Conservation (phyloP, 2,797 vertebrate genomes). For the Ctenosaura bakeri region DNA sequence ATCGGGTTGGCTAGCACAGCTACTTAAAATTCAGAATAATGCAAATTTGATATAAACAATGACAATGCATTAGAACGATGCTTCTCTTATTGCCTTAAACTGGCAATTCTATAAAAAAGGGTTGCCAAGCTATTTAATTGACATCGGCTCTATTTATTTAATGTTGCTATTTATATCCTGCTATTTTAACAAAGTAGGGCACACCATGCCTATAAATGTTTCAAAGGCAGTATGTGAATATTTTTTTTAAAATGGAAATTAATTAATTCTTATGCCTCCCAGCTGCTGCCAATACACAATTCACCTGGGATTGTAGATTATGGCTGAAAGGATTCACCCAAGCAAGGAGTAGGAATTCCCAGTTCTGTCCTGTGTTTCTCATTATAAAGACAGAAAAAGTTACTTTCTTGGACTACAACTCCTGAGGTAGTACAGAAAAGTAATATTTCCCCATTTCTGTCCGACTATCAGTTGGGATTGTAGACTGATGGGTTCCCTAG, state of each 20-base stretch:
- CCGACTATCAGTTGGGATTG: neutral
- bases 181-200: neutral
- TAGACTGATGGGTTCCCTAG: neutral
- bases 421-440: no score
- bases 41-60: neutral
- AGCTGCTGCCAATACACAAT: neutral
- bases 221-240: neutral
- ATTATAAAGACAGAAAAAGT: no score
- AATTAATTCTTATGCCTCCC: neutral
- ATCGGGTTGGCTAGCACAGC: neutral
- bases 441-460: no score
- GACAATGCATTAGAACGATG: neutral
- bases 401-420: no score
- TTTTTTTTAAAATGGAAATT: constrained; percentile 8
- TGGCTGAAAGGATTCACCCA: neutral
- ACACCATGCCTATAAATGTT: neutral
- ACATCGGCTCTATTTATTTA: neutral
- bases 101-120: neutral
- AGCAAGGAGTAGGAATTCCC: neutral
- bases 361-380: neutral
- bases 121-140: neutral
- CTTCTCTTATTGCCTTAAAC: neutral
- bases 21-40: neutral
- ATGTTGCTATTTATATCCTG: neutral
- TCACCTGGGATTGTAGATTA: neutral